Conservation (phyloP, 64 coral and sea anemone genomes). For the Porites lutea region DNA sequence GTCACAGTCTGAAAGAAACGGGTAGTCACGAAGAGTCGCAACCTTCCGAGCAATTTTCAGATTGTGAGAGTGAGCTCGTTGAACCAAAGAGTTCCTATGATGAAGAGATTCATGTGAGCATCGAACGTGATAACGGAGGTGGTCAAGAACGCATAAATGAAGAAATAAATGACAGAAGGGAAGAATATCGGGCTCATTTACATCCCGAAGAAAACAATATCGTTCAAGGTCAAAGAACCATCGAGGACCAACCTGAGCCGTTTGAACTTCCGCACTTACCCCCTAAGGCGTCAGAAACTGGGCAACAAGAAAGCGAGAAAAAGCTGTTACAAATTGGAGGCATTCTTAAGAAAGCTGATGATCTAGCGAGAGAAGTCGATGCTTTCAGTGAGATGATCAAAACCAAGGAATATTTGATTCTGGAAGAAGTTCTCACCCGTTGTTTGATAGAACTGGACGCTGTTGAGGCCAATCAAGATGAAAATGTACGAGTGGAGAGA, state of each 20-base stretch:
- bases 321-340: constrained; percentile 51
- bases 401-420: constrained; percentile 62
- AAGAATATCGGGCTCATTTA: background rate
- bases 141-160: background rate
- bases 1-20: background rate
- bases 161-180: background rate
- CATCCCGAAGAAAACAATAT: background rate
- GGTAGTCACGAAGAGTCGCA: background rate
- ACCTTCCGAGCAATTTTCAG: background rate
- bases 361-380: constrained; percentile 27
- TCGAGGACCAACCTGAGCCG: background rate
- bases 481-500: constrained; percentile 52
- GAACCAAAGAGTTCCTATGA: background rate
- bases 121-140: background rate
- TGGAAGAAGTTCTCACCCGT: constrained; percentile 69
- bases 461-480: constrained; percentile 57
- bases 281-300: background rate
- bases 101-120: background rate
- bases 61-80: background rate
- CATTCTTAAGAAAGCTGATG: constrained; percentile 20
- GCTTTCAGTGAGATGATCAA: constrained; percentile 33
- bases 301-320: background rate
- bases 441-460: constrained; percentile 62
- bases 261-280: background rate
- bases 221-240: background rate